Percentiles rank a stretch among this genome's conserved stretches.
phyloP scores from a whole-genome alignment of 2,797 vertebrate species.

The Bradypodion pumilum region DNA sequence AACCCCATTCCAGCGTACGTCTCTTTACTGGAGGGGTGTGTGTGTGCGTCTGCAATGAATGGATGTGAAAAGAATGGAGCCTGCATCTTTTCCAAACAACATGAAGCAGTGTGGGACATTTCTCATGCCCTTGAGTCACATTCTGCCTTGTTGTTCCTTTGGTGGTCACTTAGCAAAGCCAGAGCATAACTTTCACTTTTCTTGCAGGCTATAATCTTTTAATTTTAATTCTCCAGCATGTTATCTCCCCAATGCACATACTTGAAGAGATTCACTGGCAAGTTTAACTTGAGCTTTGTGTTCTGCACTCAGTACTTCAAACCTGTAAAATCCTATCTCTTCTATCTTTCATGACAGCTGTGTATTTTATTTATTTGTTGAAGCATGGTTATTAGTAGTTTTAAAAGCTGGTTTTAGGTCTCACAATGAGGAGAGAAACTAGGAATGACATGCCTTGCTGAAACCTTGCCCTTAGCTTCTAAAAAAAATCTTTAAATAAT shows the following conservation, averaged over 20 bases:
- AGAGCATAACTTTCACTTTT: background rate
- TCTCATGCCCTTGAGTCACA: background rate
- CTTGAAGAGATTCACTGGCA: background rate
- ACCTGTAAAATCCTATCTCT: too few species aligned
- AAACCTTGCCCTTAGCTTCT: background rate
- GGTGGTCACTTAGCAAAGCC: background rate
- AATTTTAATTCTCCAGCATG: too few species aligned
- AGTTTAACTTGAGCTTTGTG: background rate
- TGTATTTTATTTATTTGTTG: too few species aligned
- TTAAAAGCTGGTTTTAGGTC: background rate
- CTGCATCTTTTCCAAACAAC: background rate
- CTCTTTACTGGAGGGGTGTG: too few species aligned
- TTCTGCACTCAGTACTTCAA: background rate
- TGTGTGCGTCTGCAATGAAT: too few species aligned
- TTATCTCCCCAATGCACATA: too few species aligned
- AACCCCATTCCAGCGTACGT: too few species aligned
- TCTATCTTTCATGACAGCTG: too few species aligned
- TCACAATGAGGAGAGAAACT: too few species aligned
- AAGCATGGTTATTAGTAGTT: too few species aligned
- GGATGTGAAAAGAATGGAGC: background rate
- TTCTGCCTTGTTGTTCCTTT: background rate
- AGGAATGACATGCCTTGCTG: too few species aligned
- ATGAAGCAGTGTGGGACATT: background rate
- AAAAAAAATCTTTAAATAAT: background rate
- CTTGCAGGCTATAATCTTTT: too few species aligned